phyloP scores from a whole-genome alignment of 1,140 invertebrate genomes.

The Caenorhabditis latens region DNA sequence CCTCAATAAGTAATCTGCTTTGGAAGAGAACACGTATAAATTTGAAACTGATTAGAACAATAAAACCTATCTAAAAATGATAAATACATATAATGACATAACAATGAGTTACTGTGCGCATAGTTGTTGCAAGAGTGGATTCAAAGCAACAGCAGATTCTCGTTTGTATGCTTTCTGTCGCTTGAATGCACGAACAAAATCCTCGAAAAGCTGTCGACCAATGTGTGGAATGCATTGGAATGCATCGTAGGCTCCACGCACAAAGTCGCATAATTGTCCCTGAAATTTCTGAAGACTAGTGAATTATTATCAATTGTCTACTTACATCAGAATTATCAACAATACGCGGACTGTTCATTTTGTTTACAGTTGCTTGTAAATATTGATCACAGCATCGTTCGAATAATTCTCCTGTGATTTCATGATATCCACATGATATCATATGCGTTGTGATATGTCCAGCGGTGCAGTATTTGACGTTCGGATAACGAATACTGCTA shows the following conservation, averaged over 20 bases:
- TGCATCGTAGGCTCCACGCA: not conserved
- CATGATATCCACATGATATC: constrained; percentile 39
- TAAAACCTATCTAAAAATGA: not conserved
- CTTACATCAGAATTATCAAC: not conserved
- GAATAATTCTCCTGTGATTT: constrained; percentile 42
- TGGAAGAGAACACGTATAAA: not conserved
- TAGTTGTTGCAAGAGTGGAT: not conserved
- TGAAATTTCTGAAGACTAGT: not conserved
- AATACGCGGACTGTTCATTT: constrained; percentile 41
- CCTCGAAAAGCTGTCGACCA: constrained; percentile 33
- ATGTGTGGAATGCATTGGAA: constrained; percentile 21
- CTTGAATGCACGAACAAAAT: constrained; percentile 50
- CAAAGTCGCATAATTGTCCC: constrained; percentile 9
- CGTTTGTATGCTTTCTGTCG: constrained; percentile 55
- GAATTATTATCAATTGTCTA: not conserved
- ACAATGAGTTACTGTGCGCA: not conserved
- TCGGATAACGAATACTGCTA: not conserved
- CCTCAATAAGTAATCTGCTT: not conserved
- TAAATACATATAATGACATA: not conserved
- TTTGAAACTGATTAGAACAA: not conserved
- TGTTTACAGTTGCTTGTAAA: not conserved
- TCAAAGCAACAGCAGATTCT: not conserved
- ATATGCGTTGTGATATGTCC: not conserved
- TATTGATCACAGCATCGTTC: constrained; percentile 46
- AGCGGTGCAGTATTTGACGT: not conserved